A percentile compares a stretch with the other conserved stretches of the same genome.
Evolutionary conservation across 2,888 invertebrate genomes (phyloP).

Genomic region (Nematopogon swammerdamellus): DNA sequence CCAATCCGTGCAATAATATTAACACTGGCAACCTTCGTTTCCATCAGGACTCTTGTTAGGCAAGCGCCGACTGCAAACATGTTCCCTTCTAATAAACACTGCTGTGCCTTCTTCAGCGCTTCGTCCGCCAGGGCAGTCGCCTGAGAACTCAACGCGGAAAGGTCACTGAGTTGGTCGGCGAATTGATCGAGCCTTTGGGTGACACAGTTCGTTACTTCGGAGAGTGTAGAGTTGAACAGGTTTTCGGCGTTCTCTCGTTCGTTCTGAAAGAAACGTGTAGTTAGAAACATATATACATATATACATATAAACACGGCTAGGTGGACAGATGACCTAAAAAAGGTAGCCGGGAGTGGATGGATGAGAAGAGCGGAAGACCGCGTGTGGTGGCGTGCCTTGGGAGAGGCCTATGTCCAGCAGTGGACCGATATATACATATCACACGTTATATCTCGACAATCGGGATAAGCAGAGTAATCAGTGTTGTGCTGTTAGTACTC

Average conservation of each 20-base stretch:
- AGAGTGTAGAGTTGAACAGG: conserved; percentile 1
- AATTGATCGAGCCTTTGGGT: conserved; percentile 26
- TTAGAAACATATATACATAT: not conserved
- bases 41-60: conserved; percentile 25
- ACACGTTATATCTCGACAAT: no score
- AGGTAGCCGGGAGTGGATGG: no score
- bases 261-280: not conserved
- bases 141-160: conserved; percentile 18
- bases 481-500: no score
- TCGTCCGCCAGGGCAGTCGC: conserved; percentile 21
- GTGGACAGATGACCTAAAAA: no score
- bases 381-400: no score
- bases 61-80: conserved; percentile 27
- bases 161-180: conserved; percentile 18
- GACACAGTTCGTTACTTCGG: conserved; percentile 19
- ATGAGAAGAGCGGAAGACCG: no score
- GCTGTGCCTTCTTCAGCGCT: conserved; percentile 26
- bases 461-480: no score
- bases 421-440: no score
- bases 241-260: not conserved
- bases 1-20: conserved; percentile 25
- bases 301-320: no score
- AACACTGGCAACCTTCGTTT: conserved; percentile 26
- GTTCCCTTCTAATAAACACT: conserved; percentile 23
- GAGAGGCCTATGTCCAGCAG: no score